Conservation (phyloP, 1,140 invertebrate species). For the Polypedilum vanderplanki region DNA sequence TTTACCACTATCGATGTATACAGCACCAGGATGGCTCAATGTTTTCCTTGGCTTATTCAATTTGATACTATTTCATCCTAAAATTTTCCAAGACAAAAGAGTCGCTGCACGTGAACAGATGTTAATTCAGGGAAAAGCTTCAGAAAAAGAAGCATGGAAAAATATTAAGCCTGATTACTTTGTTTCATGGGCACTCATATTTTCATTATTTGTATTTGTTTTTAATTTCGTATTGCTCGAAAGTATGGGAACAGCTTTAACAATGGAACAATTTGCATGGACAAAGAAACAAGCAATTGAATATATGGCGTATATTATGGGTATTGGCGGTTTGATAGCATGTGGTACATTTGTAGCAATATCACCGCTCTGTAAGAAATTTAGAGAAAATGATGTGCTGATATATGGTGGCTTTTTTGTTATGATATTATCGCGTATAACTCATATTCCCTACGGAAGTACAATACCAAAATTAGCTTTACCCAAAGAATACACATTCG, state of each 20-base stretch:
- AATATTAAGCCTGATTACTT: slow-evolving; percentile 66
- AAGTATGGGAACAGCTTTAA: slow-evolving; percentile 72
- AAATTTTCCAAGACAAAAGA: slow-evolving; percentile 57
- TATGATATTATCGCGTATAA: slow-evolving; percentile 62
- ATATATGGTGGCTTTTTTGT: slow-evolving; percentile 74
- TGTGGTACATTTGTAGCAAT: slow-evolving; percentile 66
- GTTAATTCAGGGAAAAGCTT: slow-evolving; percentile 53
- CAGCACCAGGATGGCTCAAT: slow-evolving; percentile 77
- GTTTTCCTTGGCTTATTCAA: slow-evolving; percentile 69
- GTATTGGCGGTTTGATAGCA: slow-evolving; percentile 65
- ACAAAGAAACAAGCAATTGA: slow-evolving; percentile 64
- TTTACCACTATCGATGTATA: slow-evolving; percentile 74
- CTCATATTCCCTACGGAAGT: slow-evolving; percentile 72
- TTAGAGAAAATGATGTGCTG: slow-evolving; percentile 65
- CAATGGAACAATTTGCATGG: slow-evolving; percentile 88
- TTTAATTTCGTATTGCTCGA: slow-evolving; percentile 87
- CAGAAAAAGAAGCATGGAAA: slow-evolving; percentile 66
- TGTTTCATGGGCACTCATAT: slow-evolving; percentile 66
- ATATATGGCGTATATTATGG: slow-evolving; percentile 77
- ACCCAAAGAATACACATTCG: slow-evolving; percentile 31
- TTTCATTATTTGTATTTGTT: slow-evolving; percentile 76
- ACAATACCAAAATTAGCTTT: slow-evolving; percentile 49
- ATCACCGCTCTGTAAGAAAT: slow-evolving; percentile 61
- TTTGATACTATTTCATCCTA: slow-evolving; percentile 65
- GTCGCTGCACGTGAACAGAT: slow-evolving; percentile 70